A percentile compares a stretch with the other conserved stretches of the same genome.
phyloP scores from a whole-genome alignment of 2,888 invertebrate species.

The Nudaria mundana region DNA sequence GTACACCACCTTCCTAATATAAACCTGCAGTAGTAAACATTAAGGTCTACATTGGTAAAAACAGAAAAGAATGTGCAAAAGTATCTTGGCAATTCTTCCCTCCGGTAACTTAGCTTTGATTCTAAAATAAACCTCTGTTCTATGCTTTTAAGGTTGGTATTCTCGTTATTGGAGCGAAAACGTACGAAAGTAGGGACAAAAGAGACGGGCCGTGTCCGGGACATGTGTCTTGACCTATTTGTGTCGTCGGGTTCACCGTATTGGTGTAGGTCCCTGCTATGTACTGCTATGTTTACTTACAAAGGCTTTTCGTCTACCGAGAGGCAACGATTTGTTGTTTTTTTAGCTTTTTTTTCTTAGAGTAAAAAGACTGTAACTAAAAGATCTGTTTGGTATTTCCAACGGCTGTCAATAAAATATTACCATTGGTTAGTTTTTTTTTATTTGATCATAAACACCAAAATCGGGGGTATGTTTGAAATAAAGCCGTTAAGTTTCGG shows the following conservation, averaged over 20 bases:
- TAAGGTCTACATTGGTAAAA: constrained; percentile 3
- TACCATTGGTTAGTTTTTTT: no score
- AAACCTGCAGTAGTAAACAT: neutral
- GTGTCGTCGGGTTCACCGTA: constrained; percentile 46
- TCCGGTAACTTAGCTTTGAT: neutral
- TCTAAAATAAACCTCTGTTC: constrained; percentile 12
- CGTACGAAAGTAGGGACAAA: constrained; percentile 41
- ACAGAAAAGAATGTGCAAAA: constrained; percentile 2
- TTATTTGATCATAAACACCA: no score
- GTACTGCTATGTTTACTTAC: constrained; percentile 34
- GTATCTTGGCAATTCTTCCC: constrained; percentile 9
- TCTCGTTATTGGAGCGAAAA: constrained; percentile 12
- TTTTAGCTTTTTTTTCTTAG: no score
- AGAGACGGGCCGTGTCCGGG: constrained; percentile 38
- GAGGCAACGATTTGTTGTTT: constrained; percentile 2
- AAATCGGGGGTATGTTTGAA: no score
- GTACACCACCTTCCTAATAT: neutral
- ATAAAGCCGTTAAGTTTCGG: no score
- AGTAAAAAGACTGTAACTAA: no score
- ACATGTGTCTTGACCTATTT: constrained; percentile 60
- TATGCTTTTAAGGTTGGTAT: constrained; percentile 13
- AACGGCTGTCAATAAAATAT: no score
- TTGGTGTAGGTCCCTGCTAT: constrained; percentile 59
- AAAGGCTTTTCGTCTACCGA: constrained; percentile 14
- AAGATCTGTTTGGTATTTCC: no score